Conservation (phyloP, 2,797 vertebrate genomes). For the Remorina albescens region DNA sequence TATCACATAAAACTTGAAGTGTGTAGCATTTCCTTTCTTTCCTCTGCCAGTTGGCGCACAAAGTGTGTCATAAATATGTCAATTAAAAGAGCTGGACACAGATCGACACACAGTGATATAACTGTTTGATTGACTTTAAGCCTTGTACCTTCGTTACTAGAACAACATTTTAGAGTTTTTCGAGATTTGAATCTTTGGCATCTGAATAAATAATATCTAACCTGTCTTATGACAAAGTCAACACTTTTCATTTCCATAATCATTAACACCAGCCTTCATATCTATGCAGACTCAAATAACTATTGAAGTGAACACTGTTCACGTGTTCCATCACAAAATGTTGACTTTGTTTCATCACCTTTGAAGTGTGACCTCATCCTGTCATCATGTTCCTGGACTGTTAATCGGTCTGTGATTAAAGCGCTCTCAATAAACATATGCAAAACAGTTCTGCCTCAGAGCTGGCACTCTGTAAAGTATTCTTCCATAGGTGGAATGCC, state of each 20-base stretch:
- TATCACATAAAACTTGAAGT: background rate
- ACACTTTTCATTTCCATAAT: background rate
- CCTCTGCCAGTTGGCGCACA: too few species aligned
- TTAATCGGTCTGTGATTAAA: slow-evolving; percentile 55
- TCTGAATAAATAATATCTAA: background rate
- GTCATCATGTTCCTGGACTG: slow-evolving; percentile 41
- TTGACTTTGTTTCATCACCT: slow-evolving; percentile 35
- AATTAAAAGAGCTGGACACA: too few species aligned
- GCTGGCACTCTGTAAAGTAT: slow-evolving; percentile 18
- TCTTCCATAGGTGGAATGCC: slow-evolving; percentile 35
- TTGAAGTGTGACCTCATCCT: slow-evolving; percentile 34
- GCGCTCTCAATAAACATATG: slow-evolving; percentile 42
- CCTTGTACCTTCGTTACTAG: background rate
- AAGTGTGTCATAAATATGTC: too few species aligned
- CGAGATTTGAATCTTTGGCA: background rate
- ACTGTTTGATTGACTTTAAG: too few species aligned
- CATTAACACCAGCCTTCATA: too few species aligned
- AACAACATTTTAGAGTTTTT: too few species aligned
- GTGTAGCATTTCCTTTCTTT: too few species aligned
- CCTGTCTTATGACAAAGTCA: background rate
- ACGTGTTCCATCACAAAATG: background rate
- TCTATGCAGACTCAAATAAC: slow-evolving; percentile 33
- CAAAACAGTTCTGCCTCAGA: slow-evolving; percentile 52
- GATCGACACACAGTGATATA: too few species aligned
- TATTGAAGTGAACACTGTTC: background rate